Percentiles rank a stretch among this genome's conserved stretches.
Evolutionary conservation across 2,888 invertebrate genomes (phyloP).

Genomic region (Sinhomidia bicolor): DNA sequence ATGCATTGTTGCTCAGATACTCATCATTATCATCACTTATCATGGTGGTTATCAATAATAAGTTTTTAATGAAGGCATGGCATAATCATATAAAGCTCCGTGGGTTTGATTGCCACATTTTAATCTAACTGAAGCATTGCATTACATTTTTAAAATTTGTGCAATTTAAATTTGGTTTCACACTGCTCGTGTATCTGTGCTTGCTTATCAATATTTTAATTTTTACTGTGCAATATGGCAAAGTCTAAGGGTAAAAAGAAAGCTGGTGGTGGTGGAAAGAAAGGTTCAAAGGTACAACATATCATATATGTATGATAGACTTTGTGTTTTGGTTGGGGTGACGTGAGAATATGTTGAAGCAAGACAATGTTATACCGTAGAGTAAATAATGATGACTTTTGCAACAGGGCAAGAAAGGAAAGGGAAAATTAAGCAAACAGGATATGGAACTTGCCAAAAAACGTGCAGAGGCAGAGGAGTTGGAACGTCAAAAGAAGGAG

Average conservation of each 20-base stretch:
- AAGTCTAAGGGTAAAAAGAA: conserved; percentile 51
- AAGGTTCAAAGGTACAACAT: conserved; percentile 42
- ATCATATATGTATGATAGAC: too few species aligned
- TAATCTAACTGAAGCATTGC: too few species aligned
- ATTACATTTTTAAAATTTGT: too few species aligned
- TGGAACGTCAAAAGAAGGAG: conserved; percentile 67
- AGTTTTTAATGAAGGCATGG: neutral
- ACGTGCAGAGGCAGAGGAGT: conserved; percentile 69
- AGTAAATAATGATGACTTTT: neutral
- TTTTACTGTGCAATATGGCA: conserved; percentile 44
- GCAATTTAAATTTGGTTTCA: too few species aligned
- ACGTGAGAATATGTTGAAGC: too few species aligned
- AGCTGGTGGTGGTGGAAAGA: conserved; percentile 38
- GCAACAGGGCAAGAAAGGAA: conserved; percentile 9
- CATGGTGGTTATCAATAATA: neutral
- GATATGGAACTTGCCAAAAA: conserved; percentile 76
- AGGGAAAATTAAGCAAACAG: conserved; percentile 53
- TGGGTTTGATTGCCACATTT: too few species aligned
- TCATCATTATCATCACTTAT: neutral
- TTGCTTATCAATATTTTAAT: too few species aligned
- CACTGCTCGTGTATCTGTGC: too few species aligned
- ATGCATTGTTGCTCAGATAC: conserved; percentile 33
- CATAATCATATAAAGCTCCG: too few species aligned
- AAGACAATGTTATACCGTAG: too few species aligned
- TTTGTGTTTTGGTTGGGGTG: neutral